Conservation (phyloP, 2,113 vertebrate genomes). For the Macrotis lagotis region DNA sequence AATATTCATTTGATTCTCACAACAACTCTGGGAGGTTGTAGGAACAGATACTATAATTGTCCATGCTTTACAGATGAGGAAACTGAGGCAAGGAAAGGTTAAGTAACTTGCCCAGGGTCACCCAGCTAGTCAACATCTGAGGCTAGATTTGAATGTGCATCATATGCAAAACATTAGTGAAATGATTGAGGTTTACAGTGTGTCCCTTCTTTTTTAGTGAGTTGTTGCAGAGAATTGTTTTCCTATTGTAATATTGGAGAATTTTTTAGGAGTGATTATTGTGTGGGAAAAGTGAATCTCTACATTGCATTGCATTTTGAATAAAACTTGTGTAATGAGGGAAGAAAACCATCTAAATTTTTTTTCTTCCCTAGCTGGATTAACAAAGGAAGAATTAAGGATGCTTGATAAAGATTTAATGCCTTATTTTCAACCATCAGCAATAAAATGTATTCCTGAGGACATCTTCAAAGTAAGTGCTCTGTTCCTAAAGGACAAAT, state of each 20-base stretch:
- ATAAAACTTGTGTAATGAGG: constrained; percentile 37
- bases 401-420: constrained; percentile 82
- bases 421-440: constrained; percentile 85
- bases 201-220: constrained; percentile 46
- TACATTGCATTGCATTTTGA: constrained; percentile 19
- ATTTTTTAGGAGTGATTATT: constrained; percentile 12
- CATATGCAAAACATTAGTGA: constrained; percentile 26
- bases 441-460: constrained; percentile 82
- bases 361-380: constrained; percentile 81
- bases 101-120: too few relatives aligned
- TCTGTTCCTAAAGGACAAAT: constrained; percentile 55
- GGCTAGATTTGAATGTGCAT: constrained; percentile 27
- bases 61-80: too few relatives aligned
- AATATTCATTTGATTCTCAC: too few relatives aligned
- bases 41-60: too few relatives aligned
- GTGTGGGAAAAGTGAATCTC: neutral
- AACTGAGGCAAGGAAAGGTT: too few relatives aligned
- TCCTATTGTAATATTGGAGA: constrained; percentile 12
- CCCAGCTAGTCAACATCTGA: too few relatives aligned
- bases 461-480: constrained; percentile 87
- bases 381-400: constrained; percentile 85
- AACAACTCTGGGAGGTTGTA: too few relatives aligned
- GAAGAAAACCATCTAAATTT: constrained; percentile 47
- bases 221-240: constrained; percentile 54
- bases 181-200: constrained; percentile 27